phyloP scores from a whole-genome alignment of 2,797 vertebrate species.

The Phyllotis vaccarum region DNA sequence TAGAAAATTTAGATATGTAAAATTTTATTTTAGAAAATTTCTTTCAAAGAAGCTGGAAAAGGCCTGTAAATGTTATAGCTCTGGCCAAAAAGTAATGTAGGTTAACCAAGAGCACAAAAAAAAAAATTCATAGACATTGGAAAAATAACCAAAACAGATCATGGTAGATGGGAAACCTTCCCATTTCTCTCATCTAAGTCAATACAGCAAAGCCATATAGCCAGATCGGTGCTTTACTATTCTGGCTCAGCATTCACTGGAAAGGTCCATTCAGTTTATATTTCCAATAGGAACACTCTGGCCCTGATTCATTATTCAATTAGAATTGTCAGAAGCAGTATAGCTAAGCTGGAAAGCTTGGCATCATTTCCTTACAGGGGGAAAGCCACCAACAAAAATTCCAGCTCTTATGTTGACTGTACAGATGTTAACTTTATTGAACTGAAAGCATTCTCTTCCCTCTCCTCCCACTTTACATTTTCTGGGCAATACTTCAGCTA shows the following conservation, averaged over 20 bases:
- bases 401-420: conserved; percentile 29
- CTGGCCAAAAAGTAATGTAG: not conserved
- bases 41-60: not conserved
- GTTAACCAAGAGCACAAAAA: conserved; percentile 51
- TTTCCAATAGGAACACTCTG: conserved; percentile 56
- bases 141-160: conserved; percentile 33
- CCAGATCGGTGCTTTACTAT: conserved; percentile 36
- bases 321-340: conserved; percentile 19
- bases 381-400: not conserved
- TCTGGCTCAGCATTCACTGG: conserved; percentile 75
- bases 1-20: not conserved
- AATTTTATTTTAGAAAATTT: not conserved
- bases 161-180: not conserved
- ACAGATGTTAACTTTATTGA: conserved; percentile 80
- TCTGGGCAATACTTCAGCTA: conserved; percentile 57
- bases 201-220: conserved; percentile 68
- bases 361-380: conserved; percentile 50
- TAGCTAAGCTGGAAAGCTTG: conserved; percentile 69
- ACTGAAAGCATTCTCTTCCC: conserved; percentile 60
- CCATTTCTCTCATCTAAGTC: conserved; percentile 67
- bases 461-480: conserved; percentile 67
- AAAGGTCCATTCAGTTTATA: conserved; percentile 71
- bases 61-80: not conserved
- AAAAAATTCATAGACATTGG: conserved; percentile 17
- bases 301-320: conserved; percentile 74